Evolutionary conservation across 2,113 vertebrate species (phyloP), one percentile per base, ranked within the genome.

Genomic region (Myiagra hebetior): DNA sequence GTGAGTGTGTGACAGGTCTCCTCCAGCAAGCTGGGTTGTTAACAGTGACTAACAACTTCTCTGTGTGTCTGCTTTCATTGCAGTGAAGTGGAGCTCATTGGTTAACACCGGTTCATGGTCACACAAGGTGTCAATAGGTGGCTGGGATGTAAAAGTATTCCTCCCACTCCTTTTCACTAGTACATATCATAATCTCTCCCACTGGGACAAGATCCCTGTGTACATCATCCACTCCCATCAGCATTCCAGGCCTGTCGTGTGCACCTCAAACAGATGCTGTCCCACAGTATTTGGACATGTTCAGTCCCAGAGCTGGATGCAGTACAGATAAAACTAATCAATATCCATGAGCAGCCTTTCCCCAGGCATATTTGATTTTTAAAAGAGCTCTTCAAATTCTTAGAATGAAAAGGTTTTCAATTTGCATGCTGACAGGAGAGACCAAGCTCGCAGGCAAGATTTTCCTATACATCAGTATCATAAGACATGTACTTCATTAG

Each of bases 361-460:
- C 31, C 23, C 55, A 85, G 37, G 20, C 49, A 49, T 65, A 95
- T 67, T 89, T 92, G 59, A 95, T 95, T 67, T 76, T 89, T 78
- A 41, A 87, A 69, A 78, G 59, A 81, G 44, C 77, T 97, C 39
- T 87, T 89, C 41, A 64, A 85, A 86, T 86, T 93, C 55, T 50
- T 79, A 67, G 52, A 95, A 94, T 94, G 63, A 85, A 97, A 96
- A 91, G 49, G 46, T 62, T 96, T 96, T 97, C 85, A 85, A 95
- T 96, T 95, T 94, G 81, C 76, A 93, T 91, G 35, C 18, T 35
- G 42, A n/a, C 28, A 13, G 84, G 85, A 65, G 91, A 95, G 69
- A 73, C 55, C 35, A 83, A 33, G 49, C n/a, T 33, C 70, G 79
- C 39, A 80, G 50, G 33, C 28, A 64, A 64, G n/a, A 53, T 50